Conservation (phyloP, 30 jellyfish, hydroid and myxozoan species). For the Hydra vulgaris region DNA sequence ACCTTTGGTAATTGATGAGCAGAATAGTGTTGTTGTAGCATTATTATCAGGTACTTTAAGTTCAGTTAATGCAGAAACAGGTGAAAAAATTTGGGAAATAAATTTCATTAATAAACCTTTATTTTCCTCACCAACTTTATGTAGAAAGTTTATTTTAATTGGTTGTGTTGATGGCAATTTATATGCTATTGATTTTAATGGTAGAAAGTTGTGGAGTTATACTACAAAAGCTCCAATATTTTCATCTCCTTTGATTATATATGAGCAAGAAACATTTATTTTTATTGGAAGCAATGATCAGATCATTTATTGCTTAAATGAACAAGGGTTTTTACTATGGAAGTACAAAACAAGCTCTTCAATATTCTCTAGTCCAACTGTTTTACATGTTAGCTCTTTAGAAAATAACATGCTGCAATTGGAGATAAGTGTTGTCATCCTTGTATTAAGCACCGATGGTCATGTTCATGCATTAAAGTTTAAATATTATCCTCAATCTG, state of each 20-base stretch:
- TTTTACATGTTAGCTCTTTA: background rate
- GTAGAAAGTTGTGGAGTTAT: conserved; percentile 50
- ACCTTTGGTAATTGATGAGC: conserved; percentile 38
- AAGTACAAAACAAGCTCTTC: conserved; percentile 29
- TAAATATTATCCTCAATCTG: background rate
- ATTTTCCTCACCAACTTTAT: conserved; percentile 45
- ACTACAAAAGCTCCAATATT: conserved; percentile 51
- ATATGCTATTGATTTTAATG: conserved; percentile 4
- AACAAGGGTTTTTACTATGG: conserved; percentile 53
- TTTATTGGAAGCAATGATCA: conserved; percentile 58
- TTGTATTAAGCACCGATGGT: background rate
- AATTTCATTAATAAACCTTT: conserved; percentile 36
- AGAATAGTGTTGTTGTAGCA: conserved; percentile 21
- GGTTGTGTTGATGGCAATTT: conserved; percentile 52
- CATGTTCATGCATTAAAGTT: background rate
- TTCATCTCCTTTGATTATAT: conserved; percentile 48
- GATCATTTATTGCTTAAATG: conserved; percentile 28
- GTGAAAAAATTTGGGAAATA: conserved; percentile 36
- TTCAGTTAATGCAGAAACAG: conserved; percentile 22
- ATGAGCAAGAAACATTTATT: conserved; percentile 1
- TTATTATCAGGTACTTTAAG: conserved; percentile 37
- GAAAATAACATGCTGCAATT: background rate
- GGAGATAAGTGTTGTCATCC: background rate
- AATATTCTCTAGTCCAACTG: conserved; percentile 30
- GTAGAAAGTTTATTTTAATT: conserved; percentile 3